Percentiles rank a stretch among this genome's conserved stretches.
Conservation (phyloP, 2,797 vertebrate genomes). For the Sitta carolinensis region DNA sequence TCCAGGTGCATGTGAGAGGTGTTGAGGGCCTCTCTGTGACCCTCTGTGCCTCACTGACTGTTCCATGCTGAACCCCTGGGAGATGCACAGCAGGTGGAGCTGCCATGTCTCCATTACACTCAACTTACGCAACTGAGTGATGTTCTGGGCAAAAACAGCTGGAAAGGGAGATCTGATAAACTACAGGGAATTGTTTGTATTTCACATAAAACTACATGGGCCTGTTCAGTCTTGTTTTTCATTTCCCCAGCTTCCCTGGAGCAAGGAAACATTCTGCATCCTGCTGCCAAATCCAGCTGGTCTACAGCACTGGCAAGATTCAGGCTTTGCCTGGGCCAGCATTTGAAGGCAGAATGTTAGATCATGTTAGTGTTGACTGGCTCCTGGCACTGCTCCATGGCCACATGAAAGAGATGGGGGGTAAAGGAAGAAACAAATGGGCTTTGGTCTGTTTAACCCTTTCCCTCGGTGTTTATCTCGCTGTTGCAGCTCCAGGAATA, state of each 20-base stretch:
- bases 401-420: not conserved
- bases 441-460: not conserved
- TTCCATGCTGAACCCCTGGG: not conserved
- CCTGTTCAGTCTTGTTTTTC: not conserved
- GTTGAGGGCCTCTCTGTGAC: not conserved
- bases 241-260: not conserved
- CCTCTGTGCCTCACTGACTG: not conserved
- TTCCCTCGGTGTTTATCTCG: not conserved
- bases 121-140: not conserved
- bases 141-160: not conserved
- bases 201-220: not conserved
- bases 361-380: not conserved
- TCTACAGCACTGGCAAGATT: not conserved
- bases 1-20: not conserved
- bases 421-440: not conserved
- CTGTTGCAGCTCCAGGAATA: not conserved
- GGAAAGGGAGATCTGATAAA: not conserved
- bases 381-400: not conserved
- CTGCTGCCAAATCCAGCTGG: not conserved
- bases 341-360: not conserved
- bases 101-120: not conserved
- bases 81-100: constrained; percentile 4
- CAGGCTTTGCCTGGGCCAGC: not conserved
- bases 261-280: not conserved
- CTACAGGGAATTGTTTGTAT: not conserved